A percentile compares a stretch with the other conserved stretches of the same genome.
Evolutionary conservation across 1,140 invertebrate species (phyloP).

Genomic region (Aphidius ervi): DNA sequence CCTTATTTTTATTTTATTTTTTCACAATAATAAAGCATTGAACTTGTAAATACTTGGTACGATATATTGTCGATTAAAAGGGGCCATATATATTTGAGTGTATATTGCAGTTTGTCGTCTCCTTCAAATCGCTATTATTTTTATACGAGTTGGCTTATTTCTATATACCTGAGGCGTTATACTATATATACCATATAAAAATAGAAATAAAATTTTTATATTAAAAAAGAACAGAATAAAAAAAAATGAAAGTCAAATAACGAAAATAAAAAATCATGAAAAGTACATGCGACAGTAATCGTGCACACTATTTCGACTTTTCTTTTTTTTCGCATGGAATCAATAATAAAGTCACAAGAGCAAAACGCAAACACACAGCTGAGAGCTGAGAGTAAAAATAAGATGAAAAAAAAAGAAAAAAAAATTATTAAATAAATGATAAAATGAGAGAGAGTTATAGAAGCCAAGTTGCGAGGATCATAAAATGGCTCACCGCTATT

Average conservation of each 20-base stretch:
- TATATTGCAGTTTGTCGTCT: constrained; percentile 7
- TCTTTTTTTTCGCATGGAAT: not conserved
- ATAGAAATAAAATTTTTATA: not conserved
- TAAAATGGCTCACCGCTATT: constrained; percentile 28
- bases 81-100: not conserved
- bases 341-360: constrained; percentile 21
- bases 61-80: constrained; percentile 11
- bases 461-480: constrained; percentile 25
- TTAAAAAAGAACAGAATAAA: not conserved
- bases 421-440: constrained; percentile 3
- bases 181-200: no score
- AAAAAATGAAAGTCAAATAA: not conserved
- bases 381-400: no score
- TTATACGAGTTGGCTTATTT: no score
- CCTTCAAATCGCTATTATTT: not conserved
- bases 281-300: no score
- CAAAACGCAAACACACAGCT: constrained; percentile 17
- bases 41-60: not conserved
- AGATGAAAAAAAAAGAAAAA: no score
- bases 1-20: not conserved
- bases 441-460: constrained; percentile 15
- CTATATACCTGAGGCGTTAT: no score
- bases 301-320: not conserved
- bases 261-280: no score
- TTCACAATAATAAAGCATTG: no score